A percentile compares a stretch with the other conserved stretches of the same genome.
These are phyloP conservation scores for Spheniscus mendiculus DNA, from an alignment of 2,113 vertebrate genomes.

Conservation along the genomic window DNA sequence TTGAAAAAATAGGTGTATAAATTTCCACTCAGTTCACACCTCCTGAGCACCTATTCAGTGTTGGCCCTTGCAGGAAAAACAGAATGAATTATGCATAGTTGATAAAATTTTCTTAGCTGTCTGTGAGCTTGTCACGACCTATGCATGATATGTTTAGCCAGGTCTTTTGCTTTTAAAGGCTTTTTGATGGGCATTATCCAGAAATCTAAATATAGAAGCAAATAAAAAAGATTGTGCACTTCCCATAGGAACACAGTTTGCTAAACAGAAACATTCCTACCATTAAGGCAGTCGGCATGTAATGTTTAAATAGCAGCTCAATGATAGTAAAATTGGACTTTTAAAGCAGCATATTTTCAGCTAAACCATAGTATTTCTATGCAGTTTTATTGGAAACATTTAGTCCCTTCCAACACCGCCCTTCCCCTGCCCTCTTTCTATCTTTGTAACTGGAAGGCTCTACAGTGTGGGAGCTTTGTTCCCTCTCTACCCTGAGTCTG, in stretches of 20 bases:
- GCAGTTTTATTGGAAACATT: neutral
- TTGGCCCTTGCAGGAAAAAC: neutral
- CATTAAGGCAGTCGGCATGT: neutral
- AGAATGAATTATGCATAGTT: neutral
- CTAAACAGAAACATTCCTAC: neutral
- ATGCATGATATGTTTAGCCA: neutral
- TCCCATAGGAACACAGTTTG: neutral
- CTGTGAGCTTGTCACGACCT: neutral
- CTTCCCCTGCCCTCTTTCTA: neutral
- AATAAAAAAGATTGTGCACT: neutral
- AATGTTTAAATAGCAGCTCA: neutral
- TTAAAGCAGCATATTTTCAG: neutral
- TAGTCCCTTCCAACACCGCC: fast-evolving
- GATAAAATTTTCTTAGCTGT: neutral
- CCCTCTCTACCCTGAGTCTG: neutral
- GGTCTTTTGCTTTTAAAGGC: neutral
- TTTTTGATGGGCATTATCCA: neutral
- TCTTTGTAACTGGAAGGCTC: neutral
- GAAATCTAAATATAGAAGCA: neutral
- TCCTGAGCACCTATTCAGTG: neutral
- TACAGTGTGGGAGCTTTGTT: neutral
- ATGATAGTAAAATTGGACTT: neutral
- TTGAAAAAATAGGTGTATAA: fast-evolving
- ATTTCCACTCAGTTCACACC: neutral
- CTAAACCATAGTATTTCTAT: neutral